Base-by-base conservation (phyloP, 2,888 invertebrate species). In the Tholera decimalis region DNA sequence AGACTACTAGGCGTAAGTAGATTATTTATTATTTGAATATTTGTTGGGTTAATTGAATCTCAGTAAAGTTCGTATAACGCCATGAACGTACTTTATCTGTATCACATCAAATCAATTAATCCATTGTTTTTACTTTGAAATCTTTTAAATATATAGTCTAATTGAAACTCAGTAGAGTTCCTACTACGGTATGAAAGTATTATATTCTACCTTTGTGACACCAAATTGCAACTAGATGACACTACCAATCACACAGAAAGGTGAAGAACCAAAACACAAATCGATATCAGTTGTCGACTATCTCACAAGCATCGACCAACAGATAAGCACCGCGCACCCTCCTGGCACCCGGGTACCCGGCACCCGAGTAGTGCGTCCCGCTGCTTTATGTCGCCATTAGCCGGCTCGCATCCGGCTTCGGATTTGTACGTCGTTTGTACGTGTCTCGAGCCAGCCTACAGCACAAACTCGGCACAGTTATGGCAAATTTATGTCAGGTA, bases 401-500 rank as follows among this genome's bases (percentile, higher is more conserved):
- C 82, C 64, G 74, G 83, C 83, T 85, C 85, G 86, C 89, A 89
- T 92, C 93, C 92, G 91, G 90, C 87, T 85, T 77, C 77, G 82
- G 91, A 92, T 93, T 93, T 92, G 92, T 91, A 91, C 89, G 83
- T 89, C 87, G 88, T 91, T 92, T 90, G 92, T 89, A 88, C 87
- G 79, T 91, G 91, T 92, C 92, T 92, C 85, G 83, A 86, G 83
- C 83, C 88, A 83, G 88, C 89, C 89, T 88, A 88, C 69, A 82
- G 86, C 82, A 85, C 90, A 89, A 93, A 92, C 90, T 93, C 91
- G 77, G 85, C 86, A 84, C 88, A 90, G 91, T 93, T 93, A 94
- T 94, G 94, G 94, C 94, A 94, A 94, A 95, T 95, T 95, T 93
- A 94, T 94, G 95, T 93, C 95, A 93, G 94, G 93, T 93, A 95